These are phyloP conservation scores for Rhadinocentrus ornatus DNA, from an alignment of 2,797 vertebrate genomes.

Conservation along the genomic window DNA sequence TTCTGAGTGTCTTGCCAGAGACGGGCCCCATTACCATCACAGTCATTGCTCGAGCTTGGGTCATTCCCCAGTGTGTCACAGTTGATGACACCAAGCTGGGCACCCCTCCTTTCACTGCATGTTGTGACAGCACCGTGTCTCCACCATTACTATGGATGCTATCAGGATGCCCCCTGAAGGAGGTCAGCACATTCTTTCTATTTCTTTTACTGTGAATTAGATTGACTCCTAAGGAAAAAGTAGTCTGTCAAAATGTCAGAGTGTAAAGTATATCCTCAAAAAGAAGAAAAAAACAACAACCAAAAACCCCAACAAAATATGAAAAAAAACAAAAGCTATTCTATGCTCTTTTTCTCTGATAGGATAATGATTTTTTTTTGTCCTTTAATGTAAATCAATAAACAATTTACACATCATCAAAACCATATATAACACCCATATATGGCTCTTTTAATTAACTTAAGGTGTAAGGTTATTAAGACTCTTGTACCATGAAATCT, in stretches of 20 bases:
- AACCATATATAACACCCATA: background rate
- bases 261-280: background rate
- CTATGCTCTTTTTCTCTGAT: background rate
- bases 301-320: background rate
- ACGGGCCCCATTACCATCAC: constrained; percentile 66
- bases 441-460: background rate
- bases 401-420: background rate
- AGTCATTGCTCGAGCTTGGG: constrained; percentile 55
- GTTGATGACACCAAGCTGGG: constrained; percentile 55
- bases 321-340: background rate
- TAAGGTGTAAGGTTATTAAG: background rate
- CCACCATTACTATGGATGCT: constrained; percentile 60
- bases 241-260: constrained; percentile 24
- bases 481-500: background rate
- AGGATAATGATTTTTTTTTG: background rate
- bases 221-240: constrained; percentile 9
- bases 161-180: constrained; percentile 59
- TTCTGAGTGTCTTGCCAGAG: constrained; percentile 29
- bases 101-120: constrained; percentile 8
- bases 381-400: background rate
- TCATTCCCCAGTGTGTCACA: constrained; percentile 59
- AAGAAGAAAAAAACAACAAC: background rate
- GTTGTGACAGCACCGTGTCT: constrained; percentile 69
- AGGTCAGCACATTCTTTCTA: constrained; percentile 43
- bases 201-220: constrained; percentile 29